Evolutionary conservation across 2,888 invertebrate genomes (phyloP).

Genomic region (Tenthredo mesomela): DNA sequence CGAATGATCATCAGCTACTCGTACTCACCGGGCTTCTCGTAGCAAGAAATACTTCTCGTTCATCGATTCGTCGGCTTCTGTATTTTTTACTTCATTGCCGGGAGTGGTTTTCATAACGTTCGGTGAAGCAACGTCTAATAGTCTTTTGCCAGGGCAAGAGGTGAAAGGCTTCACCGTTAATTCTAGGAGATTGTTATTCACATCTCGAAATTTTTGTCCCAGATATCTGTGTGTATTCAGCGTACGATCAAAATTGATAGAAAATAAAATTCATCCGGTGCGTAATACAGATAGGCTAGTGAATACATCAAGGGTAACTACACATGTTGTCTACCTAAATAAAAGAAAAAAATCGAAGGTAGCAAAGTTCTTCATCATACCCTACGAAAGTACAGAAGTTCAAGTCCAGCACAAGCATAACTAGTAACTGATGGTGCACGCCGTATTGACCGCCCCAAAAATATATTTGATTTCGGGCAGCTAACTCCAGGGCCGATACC

Average conservation of each 20-base stretch:
- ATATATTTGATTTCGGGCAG: not conserved
- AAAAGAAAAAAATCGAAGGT: too few species aligned
- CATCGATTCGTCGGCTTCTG: not conserved
- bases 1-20: not conserved
- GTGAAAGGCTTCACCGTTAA: not conserved
- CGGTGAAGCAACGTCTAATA: not conserved
- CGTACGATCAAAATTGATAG: not conserved
- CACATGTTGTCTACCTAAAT: too few species aligned
- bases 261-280: not conserved
- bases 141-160: not conserved
- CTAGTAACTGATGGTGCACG: not conserved
- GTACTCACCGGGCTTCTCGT: conserved; percentile 4
- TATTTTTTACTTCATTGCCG: not conserved
- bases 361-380: not conserved
- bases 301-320: not conserved
- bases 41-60: not conserved
- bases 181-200: not conserved
- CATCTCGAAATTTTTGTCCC: not conserved
- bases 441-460: too few species aligned
- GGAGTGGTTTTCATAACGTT: not conserved
- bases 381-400: not conserved
- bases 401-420: not conserved
- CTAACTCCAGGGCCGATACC: not conserved
- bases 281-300: too few species aligned
- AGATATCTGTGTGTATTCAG: not conserved